Conservation (phyloP, 2,113 vertebrate species). For the Arvicanthis niloticus region DNA sequence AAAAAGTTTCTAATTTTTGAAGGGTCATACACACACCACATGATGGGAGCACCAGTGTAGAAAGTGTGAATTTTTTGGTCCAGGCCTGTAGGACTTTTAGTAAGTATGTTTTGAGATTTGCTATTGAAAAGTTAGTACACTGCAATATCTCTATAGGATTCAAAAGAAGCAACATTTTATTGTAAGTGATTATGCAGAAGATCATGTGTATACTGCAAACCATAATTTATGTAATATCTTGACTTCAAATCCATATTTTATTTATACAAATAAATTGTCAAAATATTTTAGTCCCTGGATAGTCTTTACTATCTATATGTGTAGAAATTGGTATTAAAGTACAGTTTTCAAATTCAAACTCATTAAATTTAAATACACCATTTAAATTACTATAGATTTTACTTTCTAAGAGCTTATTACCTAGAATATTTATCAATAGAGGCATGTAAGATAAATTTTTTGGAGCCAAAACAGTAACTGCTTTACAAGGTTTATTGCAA, state of each 20-base stretch:
- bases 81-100: too few relatives aligned
- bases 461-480: background rate
- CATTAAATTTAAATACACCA: background rate
- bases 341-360: background rate
- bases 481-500: background rate
- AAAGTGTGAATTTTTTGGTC: background rate
- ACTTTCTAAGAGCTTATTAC: background rate
- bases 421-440: background rate
- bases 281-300: background rate
- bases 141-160: background rate
- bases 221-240: background rate
- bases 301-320: background rate
- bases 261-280: background rate
- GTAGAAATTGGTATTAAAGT: background rate
- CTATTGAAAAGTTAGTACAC: too few relatives aligned
- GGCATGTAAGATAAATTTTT: background rate
- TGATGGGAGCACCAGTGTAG: background rate
- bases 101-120: background rate
- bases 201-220: background rate
- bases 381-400: background rate
- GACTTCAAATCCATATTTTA: background rate
- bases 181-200: background rate
- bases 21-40: too few relatives aligned
- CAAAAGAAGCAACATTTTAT: background rate
- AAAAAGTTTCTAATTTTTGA: background rate